Evolutionary conservation across 2,888 invertebrate genomes (phyloP).

Genomic region (Linnaemya vulpina): DNA sequence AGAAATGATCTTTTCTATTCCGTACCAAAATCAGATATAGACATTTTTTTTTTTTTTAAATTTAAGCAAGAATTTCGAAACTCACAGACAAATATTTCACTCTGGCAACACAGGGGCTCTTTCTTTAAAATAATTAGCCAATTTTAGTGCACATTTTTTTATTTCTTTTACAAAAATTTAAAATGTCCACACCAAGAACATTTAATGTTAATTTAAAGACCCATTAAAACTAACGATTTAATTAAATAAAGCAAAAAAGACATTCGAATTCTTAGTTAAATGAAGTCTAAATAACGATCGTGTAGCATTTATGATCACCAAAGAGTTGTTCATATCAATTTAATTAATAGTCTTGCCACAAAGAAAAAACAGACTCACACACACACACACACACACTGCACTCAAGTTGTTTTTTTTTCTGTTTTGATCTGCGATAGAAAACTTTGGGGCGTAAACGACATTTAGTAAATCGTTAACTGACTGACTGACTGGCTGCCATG

Average conservation of each 20-base stretch:
- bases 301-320: conserved; percentile 42
- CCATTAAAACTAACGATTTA: conserved; percentile 41
- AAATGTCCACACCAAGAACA: neutral
- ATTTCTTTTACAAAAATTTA: neutral
- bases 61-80: too few relatives aligned
- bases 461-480: conserved; percentile 33
- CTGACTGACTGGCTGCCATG: neutral
- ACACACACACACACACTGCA: conserved; percentile 16
- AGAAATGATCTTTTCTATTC: too few relatives aligned
- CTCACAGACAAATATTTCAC: too few relatives aligned
- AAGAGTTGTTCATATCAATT: conserved; percentile 59
- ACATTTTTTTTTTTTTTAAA: too few relatives aligned
- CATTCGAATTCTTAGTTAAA: neutral
- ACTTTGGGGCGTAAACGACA: conserved; percentile 40
- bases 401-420: conserved; percentile 13
- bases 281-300: conserved; percentile 54
- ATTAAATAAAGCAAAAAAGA: conserved; percentile 23
- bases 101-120: too few relatives aligned
- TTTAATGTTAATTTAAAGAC: conserved; percentile 8
- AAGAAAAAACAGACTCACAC: conserved; percentile 14
- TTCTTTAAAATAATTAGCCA: neutral
- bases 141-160: neutral
- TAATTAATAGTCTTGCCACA: conserved; percentile 66
- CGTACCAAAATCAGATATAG: too few relatives aligned
- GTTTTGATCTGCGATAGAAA: conserved; percentile 36